phyloP scores from a whole-genome alignment of 2,113 vertebrate species.

The Girardinichthys multiradiatus region DNA sequence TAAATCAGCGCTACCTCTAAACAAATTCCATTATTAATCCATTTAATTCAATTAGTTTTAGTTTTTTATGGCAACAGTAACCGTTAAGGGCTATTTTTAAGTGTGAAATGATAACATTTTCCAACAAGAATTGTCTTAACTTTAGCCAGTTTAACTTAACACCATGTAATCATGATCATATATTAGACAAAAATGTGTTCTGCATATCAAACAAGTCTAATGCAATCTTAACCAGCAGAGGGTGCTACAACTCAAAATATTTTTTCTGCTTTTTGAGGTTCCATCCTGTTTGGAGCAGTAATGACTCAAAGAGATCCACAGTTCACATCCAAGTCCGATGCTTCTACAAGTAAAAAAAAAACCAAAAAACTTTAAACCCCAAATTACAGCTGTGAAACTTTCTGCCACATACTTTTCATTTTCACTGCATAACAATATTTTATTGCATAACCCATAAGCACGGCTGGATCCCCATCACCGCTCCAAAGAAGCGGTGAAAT shows the following conservation, averaged over 20 bases:
- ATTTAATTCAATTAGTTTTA: not conserved
- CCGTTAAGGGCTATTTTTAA: not conserved
- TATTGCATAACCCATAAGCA: constrained; percentile 25
- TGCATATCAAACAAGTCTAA: not conserved
- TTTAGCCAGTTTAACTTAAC: not conserved
- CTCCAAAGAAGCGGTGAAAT: constrained; percentile 9
- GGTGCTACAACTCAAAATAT: constrained; percentile 33
- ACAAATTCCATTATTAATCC: not conserved
- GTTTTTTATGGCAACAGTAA: not conserved
- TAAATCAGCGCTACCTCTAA: not conserved
- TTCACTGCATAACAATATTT: constrained; percentile 29
- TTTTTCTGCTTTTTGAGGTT: rapidly evolving
- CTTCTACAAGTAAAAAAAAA: not conserved
- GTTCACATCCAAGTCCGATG: not conserved
- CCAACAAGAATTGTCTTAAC: not conserved
- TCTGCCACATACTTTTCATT: constrained; percentile 24
- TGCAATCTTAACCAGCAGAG: constrained; percentile 40
- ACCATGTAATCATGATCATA: not conserved
- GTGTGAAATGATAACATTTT: not conserved
- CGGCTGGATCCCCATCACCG: not conserved
- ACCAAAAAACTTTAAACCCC: constrained; percentile 17
- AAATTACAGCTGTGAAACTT: constrained; percentile 32
- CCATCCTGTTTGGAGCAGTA: not conserved
- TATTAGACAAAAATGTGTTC: not conserved
- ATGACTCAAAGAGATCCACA: constrained; percentile 32